These are phyloP conservation scores for Papilio xuthus DNA, from an alignment of 1,140 invertebrate genomes.

Conservation along the genomic window DNA sequence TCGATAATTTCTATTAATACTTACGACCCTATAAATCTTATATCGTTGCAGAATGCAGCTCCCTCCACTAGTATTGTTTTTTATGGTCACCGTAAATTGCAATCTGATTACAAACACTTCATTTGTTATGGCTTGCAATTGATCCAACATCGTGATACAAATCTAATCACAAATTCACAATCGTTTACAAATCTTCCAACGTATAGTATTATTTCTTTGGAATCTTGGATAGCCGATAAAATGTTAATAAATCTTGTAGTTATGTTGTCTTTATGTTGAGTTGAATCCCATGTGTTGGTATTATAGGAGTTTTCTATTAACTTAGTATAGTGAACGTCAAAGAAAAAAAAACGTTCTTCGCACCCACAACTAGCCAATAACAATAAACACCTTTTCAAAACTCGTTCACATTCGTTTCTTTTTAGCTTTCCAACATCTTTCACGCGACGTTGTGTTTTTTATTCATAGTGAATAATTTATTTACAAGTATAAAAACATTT, in stretches of 20 bases:
- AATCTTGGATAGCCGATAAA: background rate
- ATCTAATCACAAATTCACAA: conserved; percentile 15
- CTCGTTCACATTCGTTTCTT: background rate
- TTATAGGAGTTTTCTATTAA: too few relatives aligned
- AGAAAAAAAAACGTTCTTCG: background rate
- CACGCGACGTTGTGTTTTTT: background rate
- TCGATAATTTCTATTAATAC: background rate
- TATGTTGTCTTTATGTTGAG: too few relatives aligned
- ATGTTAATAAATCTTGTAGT: background rate
- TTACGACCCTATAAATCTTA: too few relatives aligned
- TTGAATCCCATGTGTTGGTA: too few relatives aligned
- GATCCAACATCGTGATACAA: background rate
- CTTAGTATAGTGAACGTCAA: too few relatives aligned
- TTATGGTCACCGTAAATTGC: conserved; percentile 3
- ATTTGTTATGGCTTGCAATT: conserved; percentile 19
- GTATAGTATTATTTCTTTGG: background rate
- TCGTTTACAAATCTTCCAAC: conserved; percentile 1
- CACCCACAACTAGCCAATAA: background rate
- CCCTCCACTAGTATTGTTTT: background rate
- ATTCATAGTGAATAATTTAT: too few relatives aligned
- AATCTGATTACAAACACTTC: conserved; percentile 14
- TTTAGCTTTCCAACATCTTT: conserved; percentile 7
- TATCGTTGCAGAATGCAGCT: background rate
- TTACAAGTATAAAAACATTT: too few relatives aligned
- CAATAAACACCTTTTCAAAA: background rate